Percentiles rank a stretch among this genome's conserved stretches.
Evolutionary conservation across 2,797 vertebrate genomes (phyloP).

Genomic region (Chelonia mydas): DNA sequence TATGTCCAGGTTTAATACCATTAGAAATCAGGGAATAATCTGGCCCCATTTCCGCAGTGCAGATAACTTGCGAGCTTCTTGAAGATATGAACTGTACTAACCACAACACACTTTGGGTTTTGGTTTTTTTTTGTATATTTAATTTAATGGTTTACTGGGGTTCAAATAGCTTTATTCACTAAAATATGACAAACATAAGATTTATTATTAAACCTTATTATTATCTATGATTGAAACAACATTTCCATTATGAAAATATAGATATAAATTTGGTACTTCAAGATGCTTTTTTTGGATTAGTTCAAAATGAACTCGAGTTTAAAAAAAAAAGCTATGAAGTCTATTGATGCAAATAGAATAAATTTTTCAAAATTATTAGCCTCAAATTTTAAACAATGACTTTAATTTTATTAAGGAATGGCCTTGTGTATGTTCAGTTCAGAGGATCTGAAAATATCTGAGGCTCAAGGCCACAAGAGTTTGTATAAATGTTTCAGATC

Average conservation of each 20-base stretch:
- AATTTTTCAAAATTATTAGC: constrained; percentile 43
- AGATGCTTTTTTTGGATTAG: not conserved
- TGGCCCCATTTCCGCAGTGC: not conserved
- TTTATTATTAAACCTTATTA: not conserved
- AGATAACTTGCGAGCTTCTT: not conserved
- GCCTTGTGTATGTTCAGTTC: constrained; percentile 44
- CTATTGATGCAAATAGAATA: constrained; percentile 6
- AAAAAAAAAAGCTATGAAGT: not conserved
- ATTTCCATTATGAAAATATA: constrained; percentile 1
- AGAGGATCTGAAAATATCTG: constrained; percentile 41
- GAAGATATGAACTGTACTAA: not conserved
- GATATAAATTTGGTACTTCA: rapidly evolving
- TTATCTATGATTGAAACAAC: not conserved
- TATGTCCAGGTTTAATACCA: not conserved
- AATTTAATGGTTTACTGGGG: constrained; percentile 8
- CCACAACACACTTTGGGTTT: not conserved
- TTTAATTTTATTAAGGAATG: constrained; percentile 54
- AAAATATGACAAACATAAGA: not conserved
- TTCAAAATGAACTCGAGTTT: not conserved
- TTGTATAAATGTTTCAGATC: constrained; percentile 46
- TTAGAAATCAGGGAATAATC: not conserved
- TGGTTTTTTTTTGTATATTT: not conserved
- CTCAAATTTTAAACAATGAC: constrained; percentile 38
- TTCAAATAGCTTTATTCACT: not conserved
- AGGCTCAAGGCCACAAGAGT: constrained; percentile 44